Conservation (phyloP, 1,140 invertebrate genomes). For the Leptinotarsa texana region DNA sequence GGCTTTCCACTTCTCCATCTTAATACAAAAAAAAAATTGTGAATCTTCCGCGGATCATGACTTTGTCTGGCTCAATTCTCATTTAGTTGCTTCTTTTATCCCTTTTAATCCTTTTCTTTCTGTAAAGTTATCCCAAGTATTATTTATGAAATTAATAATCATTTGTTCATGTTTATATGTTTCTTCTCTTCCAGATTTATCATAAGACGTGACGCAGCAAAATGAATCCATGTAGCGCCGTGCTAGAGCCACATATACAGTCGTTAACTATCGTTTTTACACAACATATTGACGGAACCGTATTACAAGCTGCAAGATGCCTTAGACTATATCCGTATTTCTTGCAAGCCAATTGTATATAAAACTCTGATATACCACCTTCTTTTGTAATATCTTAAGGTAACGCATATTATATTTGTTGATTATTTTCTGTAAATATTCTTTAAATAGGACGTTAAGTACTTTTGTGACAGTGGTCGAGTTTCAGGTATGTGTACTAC, state of each 20-base stretch:
- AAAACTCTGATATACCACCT: slow-evolving; percentile 26
- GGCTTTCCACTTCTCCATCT: too few species aligned
- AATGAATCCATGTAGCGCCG: slow-evolving; percentile 33
- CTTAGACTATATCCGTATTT: slow-evolving; percentile 40
- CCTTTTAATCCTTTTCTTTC: too few species aligned
- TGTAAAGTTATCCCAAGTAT: too few species aligned
- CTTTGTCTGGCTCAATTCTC: too few species aligned
- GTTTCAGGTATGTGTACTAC: not conserved
- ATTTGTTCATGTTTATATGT: too few species aligned
- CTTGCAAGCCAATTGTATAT: slow-evolving; percentile 40
- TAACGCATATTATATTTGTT: slow-evolving; percentile 37
- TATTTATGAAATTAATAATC: too few species aligned
- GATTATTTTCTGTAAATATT: slow-evolving; percentile 36
- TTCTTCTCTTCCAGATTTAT: slow-evolving; percentile 52
- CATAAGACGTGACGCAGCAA: slow-evolving; percentile 43
- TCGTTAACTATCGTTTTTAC: slow-evolving; percentile 32
- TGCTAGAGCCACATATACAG: slow-evolving; percentile 31
- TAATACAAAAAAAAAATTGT: too few species aligned
- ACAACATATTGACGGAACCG: slow-evolving; percentile 27
- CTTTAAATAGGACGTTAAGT: slow-evolving; percentile 16
- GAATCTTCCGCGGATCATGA: too few species aligned
- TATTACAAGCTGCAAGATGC: slow-evolving; percentile 36
- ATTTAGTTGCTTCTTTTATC: too few species aligned
- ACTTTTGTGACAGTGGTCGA: not conserved
- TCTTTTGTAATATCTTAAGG: slow-evolving; percentile 34